Conservation (phyloP, 2,888 invertebrate genomes). For the Atrina japonica region DNA sequence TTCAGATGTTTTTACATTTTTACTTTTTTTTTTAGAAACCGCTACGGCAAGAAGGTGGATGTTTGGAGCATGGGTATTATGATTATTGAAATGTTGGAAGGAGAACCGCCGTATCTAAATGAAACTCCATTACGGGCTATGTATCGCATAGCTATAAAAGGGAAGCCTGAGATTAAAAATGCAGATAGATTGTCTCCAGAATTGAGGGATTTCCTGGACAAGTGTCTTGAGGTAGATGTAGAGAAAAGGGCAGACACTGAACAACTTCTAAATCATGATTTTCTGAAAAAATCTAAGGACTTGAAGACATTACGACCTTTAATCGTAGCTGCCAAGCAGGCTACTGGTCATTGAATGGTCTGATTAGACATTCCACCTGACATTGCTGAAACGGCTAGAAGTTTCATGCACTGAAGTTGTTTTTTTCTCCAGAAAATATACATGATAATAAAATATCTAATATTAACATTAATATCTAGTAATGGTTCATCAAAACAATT, state of each 20-base stretch:
- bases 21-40: conserved; percentile 84
- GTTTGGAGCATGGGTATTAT: conserved; percentile 91
- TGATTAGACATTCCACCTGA: no score
- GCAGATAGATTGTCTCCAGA: conserved; percentile 89
- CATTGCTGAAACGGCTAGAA: no score
- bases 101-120: conserved; percentile 97
- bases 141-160: conserved; percentile 97
- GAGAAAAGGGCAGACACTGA: conserved; percentile 94
- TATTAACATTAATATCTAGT: no score
- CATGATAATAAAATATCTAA: no score
- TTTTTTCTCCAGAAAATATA: no score
- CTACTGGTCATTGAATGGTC: conserved; percentile 80
- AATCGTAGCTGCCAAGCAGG: conserved; percentile 94
- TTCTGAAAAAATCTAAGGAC: conserved; percentile 90
- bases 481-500: no score
- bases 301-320: conserved; percentile 91
- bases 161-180: conserved; percentile 93
- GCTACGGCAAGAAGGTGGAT: conserved; percentile 92
- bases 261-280: conserved; percentile 93
- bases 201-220: conserved; percentile 86
- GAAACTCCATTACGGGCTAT: conserved; percentile 94
- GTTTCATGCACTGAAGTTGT: no score
- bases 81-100: conserved; percentile 98
- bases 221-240: conserved; percentile 95
- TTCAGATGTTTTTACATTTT: no score